Conservation (phyloP, 2,113 vertebrate species). For the Misgurnus mizolepis region DNA sequence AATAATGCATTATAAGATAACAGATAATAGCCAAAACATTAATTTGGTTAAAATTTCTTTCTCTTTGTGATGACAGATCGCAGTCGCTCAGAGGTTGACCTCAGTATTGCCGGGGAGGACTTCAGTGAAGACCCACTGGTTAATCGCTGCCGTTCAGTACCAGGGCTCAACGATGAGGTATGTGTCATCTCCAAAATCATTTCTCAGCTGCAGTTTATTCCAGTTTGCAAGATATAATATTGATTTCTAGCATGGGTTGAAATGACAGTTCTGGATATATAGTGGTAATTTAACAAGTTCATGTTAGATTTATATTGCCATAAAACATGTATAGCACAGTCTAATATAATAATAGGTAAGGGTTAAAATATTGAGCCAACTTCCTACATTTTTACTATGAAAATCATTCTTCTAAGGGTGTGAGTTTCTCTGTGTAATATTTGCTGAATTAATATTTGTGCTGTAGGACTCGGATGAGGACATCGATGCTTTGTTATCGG, state of each 20-base stretch:
- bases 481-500: slow-evolving; percentile 57
- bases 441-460: slow-evolving; percentile 29
- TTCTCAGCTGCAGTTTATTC: neutral
- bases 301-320: too few species aligned
- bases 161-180: slow-evolving; percentile 83
- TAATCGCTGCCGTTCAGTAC: slow-evolving; percentile 84
- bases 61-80: slow-evolving; percentile 71
- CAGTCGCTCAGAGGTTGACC: slow-evolving; percentile 88
- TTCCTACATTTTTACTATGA: too few species aligned
- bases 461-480: slow-evolving; percentile 57
- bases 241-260: neutral
- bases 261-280: neutral
- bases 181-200: slow-evolving; percentile 2
- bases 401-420: neutral
- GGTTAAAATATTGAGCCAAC: too few species aligned
- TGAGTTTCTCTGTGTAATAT: neutral
- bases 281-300: too few species aligned
- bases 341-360: too few species aligned
- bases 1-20: neutral
- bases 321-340: neutral
- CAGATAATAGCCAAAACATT: neutral
- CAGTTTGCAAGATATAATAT: slow-evolving; percentile 16
- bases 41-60: neutral
- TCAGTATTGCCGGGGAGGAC: slow-evolving; percentile 80
- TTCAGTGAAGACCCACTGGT: slow-evolving; percentile 79